A percentile compares a stretch with the other conserved stretches of the same genome.
These are phyloP conservation scores for Sebastolobus altivelis DNA, from an alignment of 2,797 vertebrate genomes.

Conservation along the genomic window DNA sequence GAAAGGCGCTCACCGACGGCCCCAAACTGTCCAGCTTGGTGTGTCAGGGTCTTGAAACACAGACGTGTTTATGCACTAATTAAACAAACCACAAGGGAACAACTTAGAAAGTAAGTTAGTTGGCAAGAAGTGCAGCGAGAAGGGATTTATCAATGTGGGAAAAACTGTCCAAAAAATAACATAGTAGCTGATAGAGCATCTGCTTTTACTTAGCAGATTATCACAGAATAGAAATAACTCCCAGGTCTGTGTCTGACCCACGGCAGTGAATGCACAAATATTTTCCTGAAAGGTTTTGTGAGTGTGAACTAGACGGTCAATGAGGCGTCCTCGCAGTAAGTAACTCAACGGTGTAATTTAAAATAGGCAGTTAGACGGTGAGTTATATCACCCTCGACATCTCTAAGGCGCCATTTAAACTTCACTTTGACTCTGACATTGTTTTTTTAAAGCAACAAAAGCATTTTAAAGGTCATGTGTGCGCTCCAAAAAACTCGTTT, in stretches of 20 bases:
- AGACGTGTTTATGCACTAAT: slow-evolving; percentile 58
- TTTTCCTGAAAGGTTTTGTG: slow-evolving; percentile 46
- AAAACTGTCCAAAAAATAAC: slow-evolving; percentile 16
- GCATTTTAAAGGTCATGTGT: not conserved
- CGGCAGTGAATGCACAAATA: slow-evolving; percentile 39
- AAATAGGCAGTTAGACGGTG: not conserved
- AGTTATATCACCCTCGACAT: slow-evolving; percentile 18
- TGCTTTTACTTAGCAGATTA: slow-evolving; percentile 66
- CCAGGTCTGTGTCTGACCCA: slow-evolving; percentile 32
- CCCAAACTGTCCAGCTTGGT: too few species aligned
- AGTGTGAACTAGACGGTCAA: slow-evolving; percentile 41
- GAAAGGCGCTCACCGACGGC: fast-evolving
- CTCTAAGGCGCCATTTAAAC: slow-evolving; percentile 4
- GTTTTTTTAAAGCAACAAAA: slow-evolving; percentile 22
- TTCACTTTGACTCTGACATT: slow-evolving; percentile 15
- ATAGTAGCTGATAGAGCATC: slow-evolving; percentile 55
- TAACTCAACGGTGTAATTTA: not conserved
- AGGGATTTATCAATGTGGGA: slow-evolving; percentile 43
- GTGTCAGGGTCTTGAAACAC: not conserved
- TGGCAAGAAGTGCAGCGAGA: slow-evolving; percentile 28
- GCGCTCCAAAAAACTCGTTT: slow-evolving; percentile 15
- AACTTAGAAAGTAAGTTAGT: slow-evolving; percentile 32
- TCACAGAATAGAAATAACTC: slow-evolving; percentile 57
- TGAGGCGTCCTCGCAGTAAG: slow-evolving; percentile 33
- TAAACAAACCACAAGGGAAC: slow-evolving; percentile 52